Percentiles rank a stretch among this genome's conserved stretches.
These are phyloP conservation scores for Capitella teleta DNA, from an alignment of 1,140 invertebrate genomes.

Conservation along the genomic window DNA sequence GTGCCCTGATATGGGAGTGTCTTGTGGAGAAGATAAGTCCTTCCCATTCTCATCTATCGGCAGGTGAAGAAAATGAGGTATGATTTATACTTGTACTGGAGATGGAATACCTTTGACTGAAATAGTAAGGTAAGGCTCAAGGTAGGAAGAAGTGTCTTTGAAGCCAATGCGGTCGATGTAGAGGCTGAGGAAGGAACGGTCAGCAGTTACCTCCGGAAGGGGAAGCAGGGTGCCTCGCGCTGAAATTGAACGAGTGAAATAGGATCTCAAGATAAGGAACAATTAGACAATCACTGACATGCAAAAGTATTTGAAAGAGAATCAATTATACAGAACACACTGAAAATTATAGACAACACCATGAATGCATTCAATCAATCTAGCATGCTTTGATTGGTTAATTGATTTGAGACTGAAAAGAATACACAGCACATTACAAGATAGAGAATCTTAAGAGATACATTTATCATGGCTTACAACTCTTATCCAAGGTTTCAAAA, in stretches of 20 bases:
- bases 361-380: no score
- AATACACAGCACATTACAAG: no score
- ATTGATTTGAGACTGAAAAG: no score
- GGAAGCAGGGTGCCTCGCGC: constrained; percentile 27
- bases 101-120: constrained; percentile 27
- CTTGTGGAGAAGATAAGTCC: constrained; percentile 22
- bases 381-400: no score
- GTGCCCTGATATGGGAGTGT: constrained; percentile 22
- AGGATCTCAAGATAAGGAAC: not conserved
- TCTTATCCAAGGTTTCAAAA: no score
- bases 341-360: no score
- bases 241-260: no score
- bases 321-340: not conserved
- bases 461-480: no score
- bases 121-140: constrained; percentile 31
- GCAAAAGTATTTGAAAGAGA: not conserved
- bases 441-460: no score
- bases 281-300: not conserved
- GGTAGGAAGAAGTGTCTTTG: constrained; percentile 28
- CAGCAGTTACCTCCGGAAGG: constrained; percentile 17
- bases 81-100: not conserved
- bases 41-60: constrained; percentile 14
- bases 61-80: not conserved
- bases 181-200: constrained; percentile 22
- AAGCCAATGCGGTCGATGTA: constrained; percentile 28